Conservation (phyloP, 2,888 invertebrate species). For the Phengaris alcon region DNA sequence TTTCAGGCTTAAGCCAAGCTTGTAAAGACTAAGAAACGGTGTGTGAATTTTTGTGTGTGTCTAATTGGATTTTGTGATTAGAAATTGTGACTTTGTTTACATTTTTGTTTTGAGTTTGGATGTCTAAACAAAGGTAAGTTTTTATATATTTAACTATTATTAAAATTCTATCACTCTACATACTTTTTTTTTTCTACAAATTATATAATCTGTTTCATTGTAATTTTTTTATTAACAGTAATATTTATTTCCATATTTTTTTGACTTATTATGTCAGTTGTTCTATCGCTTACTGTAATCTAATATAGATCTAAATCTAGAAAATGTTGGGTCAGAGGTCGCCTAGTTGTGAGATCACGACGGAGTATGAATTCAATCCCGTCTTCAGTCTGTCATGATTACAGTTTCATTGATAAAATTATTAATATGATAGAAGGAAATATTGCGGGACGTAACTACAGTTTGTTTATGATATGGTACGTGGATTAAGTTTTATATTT, state of each 20-base stretch:
- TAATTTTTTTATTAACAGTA: slow-evolving; percentile 27
- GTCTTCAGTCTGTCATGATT: slow-evolving; percentile 7
- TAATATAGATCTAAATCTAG: slow-evolving; percentile 39
- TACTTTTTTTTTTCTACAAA: background rate
- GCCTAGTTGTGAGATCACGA: slow-evolving; percentile 43
- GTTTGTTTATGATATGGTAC: no score
- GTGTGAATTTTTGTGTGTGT: slow-evolving; percentile 44
- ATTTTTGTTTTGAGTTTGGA: slow-evolving; percentile 58
- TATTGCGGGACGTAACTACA: no score
- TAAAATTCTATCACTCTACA: background rate
- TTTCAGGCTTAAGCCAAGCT: slow-evolving; percentile 50
- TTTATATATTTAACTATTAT: slow-evolving; percentile 26
- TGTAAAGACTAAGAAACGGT: slow-evolving; percentile 40
- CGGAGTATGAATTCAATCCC: slow-evolving; percentile 31
- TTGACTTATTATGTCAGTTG: slow-evolving; percentile 25
- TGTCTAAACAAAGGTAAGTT: slow-evolving; percentile 69
- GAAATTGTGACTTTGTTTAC: slow-evolving; percentile 50
- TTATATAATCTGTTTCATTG: background rate
- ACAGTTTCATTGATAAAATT: slow-evolving; percentile 6
- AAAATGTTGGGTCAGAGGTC: slow-evolving; percentile 49
- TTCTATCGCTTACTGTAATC: slow-evolving; percentile 38
- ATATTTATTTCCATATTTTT: background rate
- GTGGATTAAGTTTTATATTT: no score
- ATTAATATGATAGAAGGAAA: background rate
- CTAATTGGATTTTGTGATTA: slow-evolving; percentile 50